Evolutionary conservation across 2,113 vertebrate species (phyloP).

Genomic region (Girardinichthys multiradiatus): DNA sequence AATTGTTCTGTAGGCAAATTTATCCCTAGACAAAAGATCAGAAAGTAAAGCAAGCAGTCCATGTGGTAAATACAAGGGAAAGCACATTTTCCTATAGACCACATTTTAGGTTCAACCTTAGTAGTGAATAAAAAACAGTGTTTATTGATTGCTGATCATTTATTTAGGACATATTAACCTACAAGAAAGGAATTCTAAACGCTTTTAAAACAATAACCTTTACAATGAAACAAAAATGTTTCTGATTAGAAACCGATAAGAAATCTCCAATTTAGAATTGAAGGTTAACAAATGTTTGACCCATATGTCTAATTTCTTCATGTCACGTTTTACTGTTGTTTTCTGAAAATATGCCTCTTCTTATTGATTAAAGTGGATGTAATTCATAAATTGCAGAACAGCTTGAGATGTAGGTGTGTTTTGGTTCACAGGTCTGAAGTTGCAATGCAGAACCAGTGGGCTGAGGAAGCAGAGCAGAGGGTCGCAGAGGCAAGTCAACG

Average conservation of each 20-base stretch:
- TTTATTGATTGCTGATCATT: not conserved
- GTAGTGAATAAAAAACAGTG: not conserved
- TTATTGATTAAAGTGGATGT: conserved; percentile 1
- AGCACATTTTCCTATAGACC: conserved; percentile 17
- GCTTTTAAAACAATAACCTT: not conserved
- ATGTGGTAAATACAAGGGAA: conserved; percentile 6
- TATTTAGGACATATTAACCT: not conserved
- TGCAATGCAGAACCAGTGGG: conserved; percentile 64
- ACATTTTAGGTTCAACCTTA: not conserved
- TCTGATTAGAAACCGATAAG: not conserved
- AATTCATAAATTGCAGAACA: conserved; percentile 13
- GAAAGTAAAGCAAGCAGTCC: conserved; percentile 17
- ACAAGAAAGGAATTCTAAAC: not conserved
- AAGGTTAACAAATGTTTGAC: not conserved
- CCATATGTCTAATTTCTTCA: not conserved
- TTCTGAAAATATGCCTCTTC: not conserved
- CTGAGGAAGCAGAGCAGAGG: conserved; percentile 69
- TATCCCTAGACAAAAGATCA: conserved; percentile 13
- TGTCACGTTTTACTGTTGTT: not conserved
- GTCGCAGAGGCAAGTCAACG: conserved; percentile 64
- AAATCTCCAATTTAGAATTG: not conserved
- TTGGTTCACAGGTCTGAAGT: conserved; percentile 71
- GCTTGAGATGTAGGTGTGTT: conserved; percentile 39
- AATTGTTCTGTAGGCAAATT: conserved; percentile 2
- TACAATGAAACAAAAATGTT: not conserved